phyloP scores from a whole-genome alignment of 2,113 vertebrate genomes.

The Sebastes schlegelii region DNA sequence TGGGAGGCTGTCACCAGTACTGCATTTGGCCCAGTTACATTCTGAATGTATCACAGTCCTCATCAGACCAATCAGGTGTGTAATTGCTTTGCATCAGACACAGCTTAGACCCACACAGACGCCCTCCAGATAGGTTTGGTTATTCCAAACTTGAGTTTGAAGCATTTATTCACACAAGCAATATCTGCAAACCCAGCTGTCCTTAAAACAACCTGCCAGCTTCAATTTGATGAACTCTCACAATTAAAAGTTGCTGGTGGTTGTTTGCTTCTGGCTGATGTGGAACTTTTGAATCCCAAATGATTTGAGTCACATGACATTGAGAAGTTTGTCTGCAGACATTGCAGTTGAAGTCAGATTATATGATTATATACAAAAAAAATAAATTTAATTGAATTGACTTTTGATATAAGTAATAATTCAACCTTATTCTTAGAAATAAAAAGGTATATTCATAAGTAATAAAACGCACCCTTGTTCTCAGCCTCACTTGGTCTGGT shows the following conservation, averaged over 20 bases:
- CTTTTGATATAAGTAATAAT: not conserved
- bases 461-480: not conserved
- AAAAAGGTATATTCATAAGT: not conserved
- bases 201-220: not conserved
- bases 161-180: slow-evolving; percentile 12
- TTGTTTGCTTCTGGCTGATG: not conserved
- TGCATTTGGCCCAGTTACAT: slow-evolving; percentile 40
- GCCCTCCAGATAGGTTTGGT: slow-evolving; percentile 12
- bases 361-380: no score
- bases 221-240: slow-evolving; percentile 1
- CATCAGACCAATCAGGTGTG: slow-evolving; percentile 67
- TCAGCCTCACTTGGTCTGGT: not conserved
- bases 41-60: slow-evolving; percentile 30
- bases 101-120: slow-evolving; percentile 11
- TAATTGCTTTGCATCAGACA: slow-evolving; percentile 55
- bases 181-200: slow-evolving; percentile 34
- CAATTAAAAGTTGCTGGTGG: not conserved
- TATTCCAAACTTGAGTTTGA: not conserved
- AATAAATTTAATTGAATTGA: no score
- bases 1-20: slow-evolving; percentile 11
- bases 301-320: not conserved
- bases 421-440: not conserved
- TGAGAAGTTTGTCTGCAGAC: not conserved
- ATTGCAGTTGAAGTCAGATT: not conserved
- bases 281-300: slow-evolving; percentile 1